These are phyloP conservation scores for Sphecodes monilicornis DNA, from an alignment of 2,888 invertebrate species.

Conservation along the genomic window DNA sequence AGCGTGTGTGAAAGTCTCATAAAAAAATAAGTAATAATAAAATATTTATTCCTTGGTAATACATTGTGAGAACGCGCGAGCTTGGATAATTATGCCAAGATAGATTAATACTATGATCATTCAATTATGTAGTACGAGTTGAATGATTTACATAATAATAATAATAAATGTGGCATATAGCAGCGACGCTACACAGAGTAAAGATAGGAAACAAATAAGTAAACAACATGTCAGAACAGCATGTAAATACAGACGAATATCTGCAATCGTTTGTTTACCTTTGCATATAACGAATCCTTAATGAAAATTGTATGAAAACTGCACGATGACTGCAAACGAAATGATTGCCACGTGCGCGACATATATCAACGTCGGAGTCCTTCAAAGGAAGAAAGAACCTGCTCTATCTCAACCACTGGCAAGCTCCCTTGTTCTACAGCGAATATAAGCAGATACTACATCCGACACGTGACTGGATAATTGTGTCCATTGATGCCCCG, in stretches of 20 bases:
- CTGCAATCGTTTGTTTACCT: neutral
- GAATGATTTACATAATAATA: too few species aligned
- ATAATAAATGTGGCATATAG: too few species aligned
- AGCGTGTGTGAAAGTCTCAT: too few species aligned
- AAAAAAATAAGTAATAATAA: too few species aligned
- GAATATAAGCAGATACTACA: conserved; percentile 28
- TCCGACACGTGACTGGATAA: conserved; percentile 71
- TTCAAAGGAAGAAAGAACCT: conserved; percentile 61
- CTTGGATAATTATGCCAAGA: too few species aligned
- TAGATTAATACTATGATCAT: too few species aligned
- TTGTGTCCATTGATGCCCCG: conserved; percentile 69
- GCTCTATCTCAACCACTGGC: conserved; percentile 56
- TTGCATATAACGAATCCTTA: neutral
- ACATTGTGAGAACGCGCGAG: too few species aligned
- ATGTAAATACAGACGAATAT: neutral
- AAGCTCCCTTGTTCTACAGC: conserved; percentile 27
- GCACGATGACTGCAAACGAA: conserved; percentile 16
- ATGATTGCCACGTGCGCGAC: conserved; percentile 63
- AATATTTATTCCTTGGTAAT: too few species aligned
- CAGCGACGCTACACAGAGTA: too few species aligned
- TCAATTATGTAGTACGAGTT: too few species aligned
- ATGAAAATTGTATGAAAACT: neutral
- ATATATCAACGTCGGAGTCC: conserved; percentile 68
- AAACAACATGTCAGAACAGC: neutral
- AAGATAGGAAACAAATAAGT: neutral